Evolutionary conservation across 2,113 vertebrate species (phyloP).

Genomic region (Paratilapia polleni): DNA sequence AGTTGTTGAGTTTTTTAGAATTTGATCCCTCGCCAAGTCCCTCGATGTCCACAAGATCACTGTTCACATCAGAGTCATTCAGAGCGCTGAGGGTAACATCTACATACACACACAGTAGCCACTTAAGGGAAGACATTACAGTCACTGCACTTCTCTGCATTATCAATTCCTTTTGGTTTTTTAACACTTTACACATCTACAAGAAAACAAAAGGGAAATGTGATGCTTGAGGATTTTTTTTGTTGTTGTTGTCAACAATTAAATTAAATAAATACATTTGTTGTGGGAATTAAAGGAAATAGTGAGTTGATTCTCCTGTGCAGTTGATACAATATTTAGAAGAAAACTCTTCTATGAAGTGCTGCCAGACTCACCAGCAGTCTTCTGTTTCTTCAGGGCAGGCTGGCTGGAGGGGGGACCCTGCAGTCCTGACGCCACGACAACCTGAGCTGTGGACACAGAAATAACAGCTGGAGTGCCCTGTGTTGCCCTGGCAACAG

Average conservation of each 20-base stretch:
- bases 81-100: conserved; percentile 91
- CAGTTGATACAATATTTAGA: too few species aligned
- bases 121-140: too few species aligned
- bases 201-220: background rate
- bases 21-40: conserved; percentile 86
- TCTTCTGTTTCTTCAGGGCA: conserved; percentile 88
- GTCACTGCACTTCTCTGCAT: background rate
- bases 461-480: conserved; percentile 51
- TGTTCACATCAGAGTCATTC: conserved; percentile 90
- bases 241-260: too few species aligned
- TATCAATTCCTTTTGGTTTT: background rate
- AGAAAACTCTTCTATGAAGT: too few species aligned
- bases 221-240: too few species aligned
- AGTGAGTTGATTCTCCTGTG: background rate
- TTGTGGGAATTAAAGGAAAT: background rate
- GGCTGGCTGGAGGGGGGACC: conserved; percentile 66
- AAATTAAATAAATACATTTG: background rate
- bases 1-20: conserved; percentile 87
- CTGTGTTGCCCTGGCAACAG: conserved; percentile 35
- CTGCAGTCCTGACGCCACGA: conserved; percentile 76
- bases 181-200: accelerated
- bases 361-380: conserved; percentile 77
- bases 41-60: conserved; percentile 91
- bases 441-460: conserved; percentile 73
- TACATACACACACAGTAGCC: conserved; percentile 33